These are phyloP conservation scores for Phocoena phocoena DNA, from an alignment of 2,113 vertebrate species.

Conservation along the genomic window DNA sequence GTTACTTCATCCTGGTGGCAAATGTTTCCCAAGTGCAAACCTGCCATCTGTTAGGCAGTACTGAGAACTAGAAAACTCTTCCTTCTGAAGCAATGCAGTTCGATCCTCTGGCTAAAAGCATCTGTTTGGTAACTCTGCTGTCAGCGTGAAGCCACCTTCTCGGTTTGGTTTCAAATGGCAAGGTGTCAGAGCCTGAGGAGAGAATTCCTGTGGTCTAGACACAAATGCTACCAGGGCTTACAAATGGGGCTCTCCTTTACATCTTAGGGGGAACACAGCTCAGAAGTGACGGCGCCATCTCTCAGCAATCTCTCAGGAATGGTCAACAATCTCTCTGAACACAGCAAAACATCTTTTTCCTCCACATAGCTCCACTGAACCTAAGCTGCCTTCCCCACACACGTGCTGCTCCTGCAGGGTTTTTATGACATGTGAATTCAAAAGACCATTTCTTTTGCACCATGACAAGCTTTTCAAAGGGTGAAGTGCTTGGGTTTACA, in stretches of 20 bases:
- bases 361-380: too few relatives aligned
- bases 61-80: background rate
- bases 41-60: background rate
- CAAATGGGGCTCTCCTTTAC: background rate
- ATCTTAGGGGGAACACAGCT: background rate
- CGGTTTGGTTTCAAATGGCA: slow-evolving; percentile 42
- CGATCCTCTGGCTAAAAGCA: background rate
- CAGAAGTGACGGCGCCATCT: background rate
- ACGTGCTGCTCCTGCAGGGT: background rate
- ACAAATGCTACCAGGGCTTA: background rate
- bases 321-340: background rate
- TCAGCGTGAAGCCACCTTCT: slow-evolving; percentile 37
- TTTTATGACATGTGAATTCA: slow-evolving; percentile 25
- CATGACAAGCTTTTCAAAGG: slow-evolving; percentile 50
- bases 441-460: slow-evolving; percentile 45
- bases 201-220: slow-evolving; percentile 70
- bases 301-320: slow-evolving; percentile 19
- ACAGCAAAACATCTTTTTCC: too few relatives aligned
- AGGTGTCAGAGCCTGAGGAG: background rate
- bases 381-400: too few relatives aligned
- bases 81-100: background rate
- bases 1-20: slow-evolving; percentile 55
- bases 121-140: slow-evolving; percentile 21
- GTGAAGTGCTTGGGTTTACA: slow-evolving; percentile 48
- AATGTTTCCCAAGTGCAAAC: slow-evolving; percentile 33